These are phyloP conservation scores for Pachypeltis micranthus DNA, from an alignment of 1,140 invertebrate species.

Conservation along the genomic window DNA sequence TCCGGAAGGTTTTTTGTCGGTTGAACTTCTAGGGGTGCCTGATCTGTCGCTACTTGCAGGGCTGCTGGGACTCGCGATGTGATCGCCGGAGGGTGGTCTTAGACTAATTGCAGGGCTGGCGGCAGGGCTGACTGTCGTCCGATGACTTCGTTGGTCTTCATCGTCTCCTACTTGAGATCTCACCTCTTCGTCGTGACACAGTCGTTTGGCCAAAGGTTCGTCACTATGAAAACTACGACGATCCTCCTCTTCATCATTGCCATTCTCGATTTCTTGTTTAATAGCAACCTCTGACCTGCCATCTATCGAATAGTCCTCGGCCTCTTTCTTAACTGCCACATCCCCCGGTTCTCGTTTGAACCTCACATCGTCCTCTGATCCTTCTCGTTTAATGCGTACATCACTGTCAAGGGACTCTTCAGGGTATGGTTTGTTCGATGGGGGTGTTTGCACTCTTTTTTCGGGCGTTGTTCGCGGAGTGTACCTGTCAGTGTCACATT, in stretches of 20 bases:
- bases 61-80: slow-evolving; percentile 46
- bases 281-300: slow-evolving; percentile 9
- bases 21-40: slow-evolving; percentile 52
- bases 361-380: slow-evolving; percentile 38
- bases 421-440: slow-evolving; percentile 34
- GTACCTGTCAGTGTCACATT: slow-evolving; percentile 45
- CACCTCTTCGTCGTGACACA: slow-evolving; percentile 10
- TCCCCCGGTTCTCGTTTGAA: slow-evolving; percentile 22
- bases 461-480: slow-evolving; percentile 63
- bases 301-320: slow-evolving; percentile 7
- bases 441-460: slow-evolving; percentile 42
- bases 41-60: slow-evolving; percentile 61
- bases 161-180: slow-evolving; percentile 34
- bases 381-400: slow-evolving; percentile 43
- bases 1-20: slow-evolving; percentile 51
- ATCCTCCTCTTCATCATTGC: slow-evolving; percentile 40
- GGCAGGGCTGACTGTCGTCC: slow-evolving; percentile 26
- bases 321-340: slow-evolving; percentile 22
- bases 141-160: slow-evolving; percentile 32
- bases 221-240: slow-evolving; percentile 41
- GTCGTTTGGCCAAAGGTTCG: slow-evolving; percentile 25
- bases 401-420: slow-evolving; percentile 29
- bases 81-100: slow-evolving; percentile 41
- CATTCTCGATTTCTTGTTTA: slow-evolving; percentile 45
- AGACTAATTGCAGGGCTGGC: slow-evolving; percentile 37